Evolutionary conservation across 2,888 invertebrate species (phyloP).

Genomic region (Tillus elongatus): DNA sequence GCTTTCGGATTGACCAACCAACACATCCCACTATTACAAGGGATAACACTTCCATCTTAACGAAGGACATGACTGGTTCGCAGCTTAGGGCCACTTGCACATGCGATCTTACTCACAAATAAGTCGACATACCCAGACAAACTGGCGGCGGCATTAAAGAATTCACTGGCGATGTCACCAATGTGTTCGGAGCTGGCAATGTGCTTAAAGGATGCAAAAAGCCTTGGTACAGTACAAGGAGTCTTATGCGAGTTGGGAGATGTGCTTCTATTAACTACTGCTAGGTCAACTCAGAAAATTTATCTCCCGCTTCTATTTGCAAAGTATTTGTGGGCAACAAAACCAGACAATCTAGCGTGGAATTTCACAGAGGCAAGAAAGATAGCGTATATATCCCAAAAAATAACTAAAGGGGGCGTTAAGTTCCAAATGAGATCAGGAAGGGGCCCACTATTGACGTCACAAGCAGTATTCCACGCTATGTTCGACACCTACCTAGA

Average conservation of each 20-base stretch:
- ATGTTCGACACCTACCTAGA: slow-evolving; percentile 6
- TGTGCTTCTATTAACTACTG: slow-evolving; percentile 4
- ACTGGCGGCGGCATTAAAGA: not conserved
- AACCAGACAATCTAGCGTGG: not conserved
- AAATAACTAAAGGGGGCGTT: not conserved
- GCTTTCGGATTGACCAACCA: no score
- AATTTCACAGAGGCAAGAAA: not conserved
- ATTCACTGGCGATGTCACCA: not conserved
- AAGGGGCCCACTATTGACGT: not conserved
- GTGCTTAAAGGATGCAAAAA: not conserved
- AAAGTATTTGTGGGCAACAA: not conserved
- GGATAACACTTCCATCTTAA: slow-evolving; percentile 2
- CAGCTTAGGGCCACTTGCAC: not conserved
- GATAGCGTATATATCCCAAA: not conserved
- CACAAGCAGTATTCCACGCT: slow-evolving; percentile 7
- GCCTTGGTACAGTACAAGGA: no score
- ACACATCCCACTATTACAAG: slow-evolving; percentile 6
- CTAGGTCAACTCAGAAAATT: slow-evolving; percentile 4
- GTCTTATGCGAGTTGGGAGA: slow-evolving; percentile 6
- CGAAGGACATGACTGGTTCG: not conserved
- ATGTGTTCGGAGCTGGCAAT: not conserved
- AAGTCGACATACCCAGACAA: not conserved
- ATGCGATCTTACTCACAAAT: not conserved
- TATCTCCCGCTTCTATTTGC: not conserved
- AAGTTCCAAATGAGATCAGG: not conserved